Base-by-base conservation (phyloP, 2,888 invertebrate genomes). In the Spialia ferax region DNA sequence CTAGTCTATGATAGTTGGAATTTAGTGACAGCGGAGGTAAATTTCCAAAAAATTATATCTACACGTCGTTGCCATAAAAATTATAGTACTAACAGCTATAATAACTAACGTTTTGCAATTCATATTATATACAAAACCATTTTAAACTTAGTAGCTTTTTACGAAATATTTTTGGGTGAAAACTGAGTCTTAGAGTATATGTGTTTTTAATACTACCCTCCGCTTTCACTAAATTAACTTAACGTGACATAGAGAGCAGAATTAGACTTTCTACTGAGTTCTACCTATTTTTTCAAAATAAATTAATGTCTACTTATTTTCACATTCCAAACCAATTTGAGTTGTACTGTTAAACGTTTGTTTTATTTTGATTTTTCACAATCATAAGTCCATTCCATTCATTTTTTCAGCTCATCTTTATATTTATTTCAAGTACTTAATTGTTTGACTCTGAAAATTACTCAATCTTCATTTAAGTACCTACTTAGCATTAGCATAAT, bases 1-100 rank as follows among this genome's bases (percentile, higher is more conserved):
- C 76, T 87, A 87, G 86, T 81, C 76, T 79, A 76, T 77, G 75
- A 77, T 84, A 83, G 82, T 78, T 65, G 60, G 81, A 80, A 74
- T 78, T 74, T 76, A 79, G 79, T 84, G 83, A 82, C 73, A 78
- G 82, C 85, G 85, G 84, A 85, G 80, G 71, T 67, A 67, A 54
- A 61, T 60, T 11, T 22, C 23, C 6, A 63, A 42, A 10, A 35
- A n/a, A n/a, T n/a, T n/a, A n/a, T n/a, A n/a, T n/a, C n/a, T n/a
- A n/a, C n/a, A n/a, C n/a, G n/a, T n/a, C n/a, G n/a, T n/a, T n/a
- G n/a, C n/a, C n/a, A n/a, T n/a, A n/a, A n/a, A n/a, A n/a, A n/a
- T n/a, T n/a, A n/a, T n/a, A n/a, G n/a, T n/a, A n/a, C n/a, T n/a
- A n/a, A n/a, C n/a, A n/a, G n/a, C n/a, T n/a, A n/a, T n/a, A n/a